Conservation (phyloP, 2,797 vertebrate genomes). For the Gymnopithys bicolor region DNA sequence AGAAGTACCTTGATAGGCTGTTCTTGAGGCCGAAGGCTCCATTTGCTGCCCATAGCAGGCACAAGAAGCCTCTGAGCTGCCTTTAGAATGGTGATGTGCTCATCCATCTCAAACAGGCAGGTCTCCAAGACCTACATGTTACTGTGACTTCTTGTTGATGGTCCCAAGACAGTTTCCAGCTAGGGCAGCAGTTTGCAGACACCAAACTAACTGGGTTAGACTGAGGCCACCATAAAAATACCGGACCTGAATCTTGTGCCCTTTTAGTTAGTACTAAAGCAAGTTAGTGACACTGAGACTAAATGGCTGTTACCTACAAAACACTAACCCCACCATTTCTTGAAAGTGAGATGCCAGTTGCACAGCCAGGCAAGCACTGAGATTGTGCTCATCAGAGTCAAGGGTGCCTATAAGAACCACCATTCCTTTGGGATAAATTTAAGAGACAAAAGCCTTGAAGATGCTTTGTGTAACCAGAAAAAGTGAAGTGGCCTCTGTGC, state of each 20-base stretch:
- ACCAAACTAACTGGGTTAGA: neutral
- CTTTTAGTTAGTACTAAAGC: neutral
- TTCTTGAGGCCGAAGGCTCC: neutral
- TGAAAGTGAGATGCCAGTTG: neutral
- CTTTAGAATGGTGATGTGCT: neutral
- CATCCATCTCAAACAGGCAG: neutral
- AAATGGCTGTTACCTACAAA: neutral
- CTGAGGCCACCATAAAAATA: neutral
- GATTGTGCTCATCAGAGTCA: neutral
- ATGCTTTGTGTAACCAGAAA: neutral
- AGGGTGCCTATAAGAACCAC: neutral
- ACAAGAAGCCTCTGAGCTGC: neutral
- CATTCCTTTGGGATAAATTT: neutral
- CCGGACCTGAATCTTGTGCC: neutral
- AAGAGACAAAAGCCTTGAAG: neutral
- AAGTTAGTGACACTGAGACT: neutral
- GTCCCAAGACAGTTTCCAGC: neutral
- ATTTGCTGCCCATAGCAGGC: neutral
- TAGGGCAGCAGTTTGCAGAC: neutral
- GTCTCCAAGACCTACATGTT: neutral
- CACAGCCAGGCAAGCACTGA: neutral
- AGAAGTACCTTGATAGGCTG: neutral
- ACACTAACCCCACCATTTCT: neutral
- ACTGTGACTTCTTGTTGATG: neutral
- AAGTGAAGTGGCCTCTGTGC: accelerated